Base-by-base conservation (phyloP, 2,113 vertebrate genomes). In the Sinocyclocheilus anshuiensis region DNA sequence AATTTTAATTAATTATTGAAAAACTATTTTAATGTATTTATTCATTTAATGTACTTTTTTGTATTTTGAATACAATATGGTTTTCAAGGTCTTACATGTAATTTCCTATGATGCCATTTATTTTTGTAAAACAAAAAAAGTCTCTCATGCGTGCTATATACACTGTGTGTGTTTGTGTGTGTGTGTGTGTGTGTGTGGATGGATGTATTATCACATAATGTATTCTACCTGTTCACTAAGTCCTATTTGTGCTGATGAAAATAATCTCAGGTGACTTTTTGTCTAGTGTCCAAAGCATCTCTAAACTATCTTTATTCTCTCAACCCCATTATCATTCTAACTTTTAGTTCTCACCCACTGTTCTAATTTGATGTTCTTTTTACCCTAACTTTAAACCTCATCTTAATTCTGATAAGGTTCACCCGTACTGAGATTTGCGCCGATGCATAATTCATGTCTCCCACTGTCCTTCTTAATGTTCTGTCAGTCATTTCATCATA, bases 401-500 rank as follows among this genome's bases (percentile, higher is more conserved):
- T 74, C 76, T 83, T 36, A 48, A 84, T 75, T 78, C 77, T 84
- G 83, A 69, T 76, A 78, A 86, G 81, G 74, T 89, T 55, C 83
- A 84, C 55, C 55, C 69, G 76, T 84, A 81, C 29, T 69, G 77
- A 81, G 65, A 87, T 71, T 57, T 72, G 57, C 78, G n/a, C 45
- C 61, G 22, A 50, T 90, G 77, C 88, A 85, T 87, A 79, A 87
- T 90, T 86, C 63, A 89, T 86, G 53, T 36, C 78, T 84, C 48
- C 36, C 80, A 42, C 26, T 79, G 29, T 59, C 55, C 11, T 63
- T 13, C 79, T 55, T 36, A 55, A 57, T 57, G 42, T 61, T 59
- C 29, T 78, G 61, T 57, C 63, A 9, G 67, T 63, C 33, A 74
- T 67, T 77, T 69, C 65, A 83, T 83, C 45, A 36, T 39, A 39